Base-by-base conservation (phyloP, 2,797 vertebrate species). In the Poecilia velifera region DNA sequence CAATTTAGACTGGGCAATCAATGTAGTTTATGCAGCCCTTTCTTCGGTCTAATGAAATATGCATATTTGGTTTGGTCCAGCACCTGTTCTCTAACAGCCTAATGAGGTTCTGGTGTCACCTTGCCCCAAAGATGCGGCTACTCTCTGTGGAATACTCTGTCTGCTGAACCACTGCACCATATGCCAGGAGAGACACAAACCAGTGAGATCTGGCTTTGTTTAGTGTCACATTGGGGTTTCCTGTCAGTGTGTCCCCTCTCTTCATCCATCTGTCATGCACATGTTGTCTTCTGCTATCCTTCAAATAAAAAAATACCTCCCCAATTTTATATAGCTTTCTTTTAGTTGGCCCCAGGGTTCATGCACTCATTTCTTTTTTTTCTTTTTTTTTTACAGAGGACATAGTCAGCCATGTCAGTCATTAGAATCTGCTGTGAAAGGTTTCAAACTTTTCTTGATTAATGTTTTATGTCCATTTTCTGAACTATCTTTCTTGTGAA, bases 151-250 rank as follows among this genome's bases (percentile, higher is more conserved):
- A 76, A 68, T 76, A 76, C 73, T 85, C 82, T 82, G 82, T 83
- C 84, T 76, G 62, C 70, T 25, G 66, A 77, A 68, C 47, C 36
- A 79, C 28, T 18, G 81, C 2, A 28, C 22, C 1, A 64, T 74
- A 49, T 85, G 82, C 73, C 82, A 79, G 79, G 72, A 82, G 84
- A 88, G 78, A 84, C 81, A 71, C 76, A 76, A 84, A 68, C 74
- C 74, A 84, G 74, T 82, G 84, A 83, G 83, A 88, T 82, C 80
- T 79, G 73, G 81, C 82, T 92, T 91, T 90, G 83, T 87, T 89
- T 81, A 72, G 71, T 72, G 74, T 55, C 84, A 82, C 84, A 53
- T 81, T 86, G 84, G 89, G 82, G 88, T 88, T 90, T 91, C 80
- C 84, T 92, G 82, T 84, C 87, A 88, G 36, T 92, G 84, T 87